Conservation (phyloP, 23 tunicate genomes). For the Corella eumyota region DNA sequence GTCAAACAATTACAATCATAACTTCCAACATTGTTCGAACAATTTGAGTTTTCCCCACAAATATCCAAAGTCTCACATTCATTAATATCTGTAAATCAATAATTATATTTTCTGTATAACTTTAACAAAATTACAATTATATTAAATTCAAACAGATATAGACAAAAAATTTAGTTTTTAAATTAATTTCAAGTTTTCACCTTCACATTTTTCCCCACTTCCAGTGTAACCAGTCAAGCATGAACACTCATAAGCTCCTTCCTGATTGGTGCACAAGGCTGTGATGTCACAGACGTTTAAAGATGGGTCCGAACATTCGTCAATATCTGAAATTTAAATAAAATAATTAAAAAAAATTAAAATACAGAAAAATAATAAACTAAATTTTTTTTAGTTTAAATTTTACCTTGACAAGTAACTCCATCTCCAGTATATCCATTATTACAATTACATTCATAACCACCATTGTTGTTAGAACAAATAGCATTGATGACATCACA, state of each 20-base stretch:
- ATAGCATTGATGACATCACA: too few species aligned
- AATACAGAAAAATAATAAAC: too few species aligned
- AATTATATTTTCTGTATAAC: too few species aligned
- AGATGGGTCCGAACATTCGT: conserved; percentile 16
- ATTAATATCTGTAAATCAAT: conserved; percentile 12
- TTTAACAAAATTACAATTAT: too few species aligned
- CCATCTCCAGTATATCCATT: too few species aligned
- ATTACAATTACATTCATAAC: too few species aligned
- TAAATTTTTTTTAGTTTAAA: too few species aligned
- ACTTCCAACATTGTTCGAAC: conserved; percentile 39
- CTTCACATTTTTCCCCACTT: conserved; percentile 23
- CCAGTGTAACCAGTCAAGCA: conserved; percentile 27
- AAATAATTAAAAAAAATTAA: background rate
- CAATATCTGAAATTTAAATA: conserved; percentile 12
- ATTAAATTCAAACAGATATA: too few species aligned
- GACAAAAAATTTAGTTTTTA: too few species aligned
- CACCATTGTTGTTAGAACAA: too few species aligned
- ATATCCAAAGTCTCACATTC: conserved; percentile 2
- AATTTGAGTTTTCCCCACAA: conserved; percentile 7
- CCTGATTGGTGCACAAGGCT: conserved; percentile 15
- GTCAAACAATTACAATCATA: conserved; percentile 15
- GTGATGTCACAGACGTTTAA: conserved; percentile 5
- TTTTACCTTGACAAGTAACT: too few species aligned
- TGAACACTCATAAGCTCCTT: conserved; percentile 13
- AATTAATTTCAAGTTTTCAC: too few species aligned